Conservation (phyloP, 2,888 invertebrate species). For the Pristionchus maxplancki region DNA sequence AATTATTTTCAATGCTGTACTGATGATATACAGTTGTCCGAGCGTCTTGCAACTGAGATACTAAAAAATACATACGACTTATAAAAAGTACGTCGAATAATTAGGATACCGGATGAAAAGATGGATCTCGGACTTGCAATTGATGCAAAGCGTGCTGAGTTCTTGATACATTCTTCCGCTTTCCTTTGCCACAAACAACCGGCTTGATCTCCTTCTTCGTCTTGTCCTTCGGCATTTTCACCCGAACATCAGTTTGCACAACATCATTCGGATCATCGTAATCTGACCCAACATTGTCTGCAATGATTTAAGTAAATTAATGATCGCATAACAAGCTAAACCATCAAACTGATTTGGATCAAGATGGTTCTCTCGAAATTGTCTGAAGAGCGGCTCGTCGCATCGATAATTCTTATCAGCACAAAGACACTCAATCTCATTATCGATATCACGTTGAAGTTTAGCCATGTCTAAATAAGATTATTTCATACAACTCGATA, state of each 20-base stretch:
- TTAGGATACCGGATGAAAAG: neutral
- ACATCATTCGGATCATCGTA: neutral
- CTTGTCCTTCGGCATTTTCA: neutral
- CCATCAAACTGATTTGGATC: neutral
- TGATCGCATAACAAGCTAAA: neutral
- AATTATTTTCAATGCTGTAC: neutral
- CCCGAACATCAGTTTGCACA: neutral
- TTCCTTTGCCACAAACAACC: neutral
- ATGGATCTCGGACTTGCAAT: neutral
- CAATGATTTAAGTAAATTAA: neutral
- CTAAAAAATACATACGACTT: neutral
- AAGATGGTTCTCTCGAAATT: neutral
- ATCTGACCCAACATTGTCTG: neutral
- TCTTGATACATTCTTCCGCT: neutral
- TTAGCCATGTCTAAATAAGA: neutral
- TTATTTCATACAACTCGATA: neutral
- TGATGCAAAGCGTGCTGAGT: neutral
- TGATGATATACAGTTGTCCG: slow-evolving; percentile 4
- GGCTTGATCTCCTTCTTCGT: neutral
- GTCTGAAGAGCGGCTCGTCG: neutral
- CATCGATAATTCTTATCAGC: neutral
- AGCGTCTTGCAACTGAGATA: neutral
- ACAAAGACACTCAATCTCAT: neutral
- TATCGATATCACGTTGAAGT: neutral
- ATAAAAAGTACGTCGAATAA: neutral